These are phyloP conservation scores for Symphodus melops DNA, from an alignment of 2,113 vertebrate species.

Conservation along the genomic window DNA sequence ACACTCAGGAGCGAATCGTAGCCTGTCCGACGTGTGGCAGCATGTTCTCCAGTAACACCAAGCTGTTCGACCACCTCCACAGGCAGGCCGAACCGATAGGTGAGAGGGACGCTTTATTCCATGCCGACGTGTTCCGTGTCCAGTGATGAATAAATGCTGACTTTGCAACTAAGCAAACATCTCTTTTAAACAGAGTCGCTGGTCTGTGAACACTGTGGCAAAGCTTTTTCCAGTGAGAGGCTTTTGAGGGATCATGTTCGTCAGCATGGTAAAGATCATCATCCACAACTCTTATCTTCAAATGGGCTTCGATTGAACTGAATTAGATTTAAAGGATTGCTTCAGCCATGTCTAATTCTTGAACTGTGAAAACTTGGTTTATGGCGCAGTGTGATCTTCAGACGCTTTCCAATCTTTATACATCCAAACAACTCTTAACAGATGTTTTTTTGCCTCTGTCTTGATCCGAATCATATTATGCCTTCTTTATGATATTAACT, in stretches of 20 bases:
- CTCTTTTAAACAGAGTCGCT: slow-evolving; percentile 75
- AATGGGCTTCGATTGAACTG: too few relatives aligned
- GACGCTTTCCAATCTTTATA: too few relatives aligned
- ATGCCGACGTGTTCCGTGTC: not conserved
- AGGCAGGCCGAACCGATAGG: slow-evolving; percentile 82
- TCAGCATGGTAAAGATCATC: slow-evolving; percentile 68
- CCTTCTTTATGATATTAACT: too few relatives aligned
- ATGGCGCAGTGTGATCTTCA: too few relatives aligned
- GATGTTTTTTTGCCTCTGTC: not conserved
- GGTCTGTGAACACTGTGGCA: slow-evolving; percentile 81
- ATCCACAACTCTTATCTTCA: not conserved
- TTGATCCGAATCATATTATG: too few relatives aligned
- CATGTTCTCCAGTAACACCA: slow-evolving; percentile 85
- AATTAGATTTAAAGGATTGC: not conserved
- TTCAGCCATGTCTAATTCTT: not conserved
- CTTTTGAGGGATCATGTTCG: slow-evolving; percentile 80
- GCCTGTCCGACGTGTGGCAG: slow-evolving; percentile 81
- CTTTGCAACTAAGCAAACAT: not conserved
- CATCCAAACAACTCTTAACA: not conserved
- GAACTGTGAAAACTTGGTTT: too few relatives aligned
- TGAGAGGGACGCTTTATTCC: slow-evolving; percentile 41
- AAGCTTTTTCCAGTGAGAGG: slow-evolving; percentile 83
- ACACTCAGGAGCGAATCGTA: slow-evolving; percentile 77
- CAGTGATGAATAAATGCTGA: not conserved
- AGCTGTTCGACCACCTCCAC: slow-evolving; percentile 83